Evolutionary conservation across 1,140 invertebrate species (phyloP).

Genomic region (Euwallacea similis): DNA sequence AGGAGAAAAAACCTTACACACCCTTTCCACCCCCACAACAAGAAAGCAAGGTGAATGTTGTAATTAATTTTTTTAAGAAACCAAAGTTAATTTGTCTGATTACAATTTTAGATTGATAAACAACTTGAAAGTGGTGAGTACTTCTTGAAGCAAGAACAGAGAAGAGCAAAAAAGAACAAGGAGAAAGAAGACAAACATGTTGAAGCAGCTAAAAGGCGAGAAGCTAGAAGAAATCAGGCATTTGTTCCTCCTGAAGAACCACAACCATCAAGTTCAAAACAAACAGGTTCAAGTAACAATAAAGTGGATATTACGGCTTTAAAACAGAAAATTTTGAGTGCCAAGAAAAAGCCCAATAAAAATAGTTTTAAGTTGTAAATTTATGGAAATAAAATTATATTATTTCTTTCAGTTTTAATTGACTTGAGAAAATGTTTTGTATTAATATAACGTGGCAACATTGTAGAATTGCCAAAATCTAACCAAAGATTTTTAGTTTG

Average conservation of each 20-base stretch:
- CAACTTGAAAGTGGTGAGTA: constrained; percentile 95
- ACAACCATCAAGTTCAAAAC: constrained; percentile 33
- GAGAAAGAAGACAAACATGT: constrained; percentile 75
- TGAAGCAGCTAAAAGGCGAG: constrained; percentile 68
- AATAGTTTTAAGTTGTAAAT: constrained; percentile 24
- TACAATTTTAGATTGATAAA: constrained; percentile 71
- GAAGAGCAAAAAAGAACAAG: constrained; percentile 69
- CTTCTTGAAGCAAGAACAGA: constrained; percentile 87
- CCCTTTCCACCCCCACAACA: constrained; percentile 94
- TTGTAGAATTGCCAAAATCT: no score
- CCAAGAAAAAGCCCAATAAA: constrained; percentile 50
- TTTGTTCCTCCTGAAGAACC: constrained; percentile 81
- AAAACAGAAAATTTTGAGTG: constrained; percentile 74
- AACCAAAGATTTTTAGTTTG: no score
- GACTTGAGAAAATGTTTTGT: no score
- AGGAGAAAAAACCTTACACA: constrained; percentile 90
- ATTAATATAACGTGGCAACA: no score
- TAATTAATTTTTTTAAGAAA: no score
- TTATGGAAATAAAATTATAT: neutral
- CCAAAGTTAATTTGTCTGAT: no score
- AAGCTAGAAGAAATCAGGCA: constrained; percentile 76
- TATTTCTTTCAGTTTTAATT: neutral
- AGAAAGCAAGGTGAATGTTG: constrained; percentile 72
- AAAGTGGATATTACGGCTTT: constrained; percentile 66
- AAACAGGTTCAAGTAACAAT: constrained; percentile 44